Evolutionary conservation across 2,888 invertebrate genomes (phyloP), one percentile per base, ranked within the genome.

Genomic region (Rutpela maculata): DNA sequence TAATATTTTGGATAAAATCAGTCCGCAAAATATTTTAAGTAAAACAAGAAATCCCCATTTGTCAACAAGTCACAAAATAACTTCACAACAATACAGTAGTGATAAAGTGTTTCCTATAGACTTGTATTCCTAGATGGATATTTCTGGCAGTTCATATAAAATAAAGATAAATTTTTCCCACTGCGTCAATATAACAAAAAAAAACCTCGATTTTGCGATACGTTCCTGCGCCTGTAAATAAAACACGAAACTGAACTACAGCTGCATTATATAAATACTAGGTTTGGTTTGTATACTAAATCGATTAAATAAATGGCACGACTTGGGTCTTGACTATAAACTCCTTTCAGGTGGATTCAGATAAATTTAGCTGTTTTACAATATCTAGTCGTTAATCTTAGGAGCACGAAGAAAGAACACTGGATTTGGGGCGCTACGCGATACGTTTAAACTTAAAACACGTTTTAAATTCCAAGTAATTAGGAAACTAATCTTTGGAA

Each of bases 371-470:
- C 73, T 73, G 76, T 76, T 76, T 76, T 73, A 76, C 78, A 75
- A 75, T 75, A 71, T 67, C 75, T 50, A 43, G 71, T 67, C 78
- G 74, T 78, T 76, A 78, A 76, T 78, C 78, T 78, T 78, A n/a
- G 59, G 68, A 76, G 68, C 70, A 68, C 69, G 70, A 62, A 35
- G 69, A 57, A 59, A 56, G 69, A 74, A 73, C 56, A 57, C 72
- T 55, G 72, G 68, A 60, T 63, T 65, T 67, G 22, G 38, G 35
- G 55, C 56, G 69, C 17, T 35, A 57, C 69, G 59, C 69, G 59
- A 35, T 35, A 57, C 57, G 59, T 26, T 66, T 38, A 15, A 38
- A 18, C 50, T n/a, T 66, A 59, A 59, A 22, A 59, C 59, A 22
- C 59, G 59, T 62, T 55, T 56, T 22, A 56, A 55, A 55, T 55